Conservation (phyloP, 2,888 invertebrate genomes). For the Anorthoa munda region DNA sequence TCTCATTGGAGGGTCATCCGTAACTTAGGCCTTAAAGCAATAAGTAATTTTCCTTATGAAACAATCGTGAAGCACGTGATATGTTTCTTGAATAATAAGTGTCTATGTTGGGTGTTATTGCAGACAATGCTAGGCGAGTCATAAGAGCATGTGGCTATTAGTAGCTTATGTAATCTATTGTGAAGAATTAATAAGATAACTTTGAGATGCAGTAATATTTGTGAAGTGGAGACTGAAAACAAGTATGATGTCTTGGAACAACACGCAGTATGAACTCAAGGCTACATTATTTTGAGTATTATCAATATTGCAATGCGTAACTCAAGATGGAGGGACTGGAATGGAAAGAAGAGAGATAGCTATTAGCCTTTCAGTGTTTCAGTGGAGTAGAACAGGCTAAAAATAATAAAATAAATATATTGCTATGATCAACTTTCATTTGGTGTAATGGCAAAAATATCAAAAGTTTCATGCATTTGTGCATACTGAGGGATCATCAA, state of each 20-base stretch:
- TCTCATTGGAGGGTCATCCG: conserved; percentile 17
- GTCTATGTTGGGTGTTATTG: conserved; percentile 30
- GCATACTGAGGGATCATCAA: no score
- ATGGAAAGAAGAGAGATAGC: no score
- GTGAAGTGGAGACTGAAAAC: neutral
- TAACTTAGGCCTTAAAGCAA: conserved; percentile 15
- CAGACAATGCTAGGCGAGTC: conserved; percentile 30
- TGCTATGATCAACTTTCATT: neutral
- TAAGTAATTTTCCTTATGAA: conserved; percentile 52
- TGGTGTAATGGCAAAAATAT: neutral
- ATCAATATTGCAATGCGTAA: neutral
- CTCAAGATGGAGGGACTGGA: no score
- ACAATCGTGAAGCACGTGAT: conserved; percentile 27
- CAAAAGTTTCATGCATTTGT: neutral
- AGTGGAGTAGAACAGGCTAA: no score
- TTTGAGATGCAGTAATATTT: conserved; percentile 18
- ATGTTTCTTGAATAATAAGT: conserved; percentile 39
- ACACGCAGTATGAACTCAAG: no score
- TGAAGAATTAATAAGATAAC: neutral
- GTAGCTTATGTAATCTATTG: conserved; percentile 28
- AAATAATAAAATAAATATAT: no score
- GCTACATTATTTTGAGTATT: neutral
- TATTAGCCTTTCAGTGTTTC: no score
- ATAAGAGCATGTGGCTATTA: neutral
- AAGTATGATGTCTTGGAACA: neutral